Base-by-base conservation (phyloP, 92 coral and sea anemone genomes). In the Galaxea fascicularis region DNA sequence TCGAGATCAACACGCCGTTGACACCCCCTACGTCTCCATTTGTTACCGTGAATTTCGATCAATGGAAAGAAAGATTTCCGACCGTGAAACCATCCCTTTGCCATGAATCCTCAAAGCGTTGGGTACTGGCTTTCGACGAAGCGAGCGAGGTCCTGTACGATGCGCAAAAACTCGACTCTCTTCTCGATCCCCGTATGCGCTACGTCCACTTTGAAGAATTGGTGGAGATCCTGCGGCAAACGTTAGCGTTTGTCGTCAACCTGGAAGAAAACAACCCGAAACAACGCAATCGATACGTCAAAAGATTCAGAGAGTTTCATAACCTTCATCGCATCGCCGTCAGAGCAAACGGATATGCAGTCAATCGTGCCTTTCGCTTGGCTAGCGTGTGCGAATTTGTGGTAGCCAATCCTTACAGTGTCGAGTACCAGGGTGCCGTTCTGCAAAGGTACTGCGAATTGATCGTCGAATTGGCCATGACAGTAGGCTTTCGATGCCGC, bases 341-440 rank as follows among this genome's bases (percentile, higher is more conserved):
- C 5, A 18, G 27, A 18, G 80, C 80, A 4, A 53, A 20, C 11
- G 0, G 21, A 16, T 15, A 75, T 29, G 20, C 8, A 21, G 11
- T 8, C 28, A 10, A 1, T 6, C 16, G 17, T 20, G 46, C 20
- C 7, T 74, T 74, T 53, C 65, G 79, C 4, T 35, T 74, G 25
- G 65, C 15, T 1, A 74, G 26, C 16, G 79, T 74, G 47, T 74
- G 79, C 47, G 79, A 74, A 17, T 16, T 74, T 13, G 24, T 53
- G 18, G 16, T 74, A 0, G 8, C 12, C 2, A 17, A n/a, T 21
- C 12, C 26, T 10, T 1, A 30, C 51, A n/a, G 16, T 46, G 31
- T 74, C 45, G 25, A n/a, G 1, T 74, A 74, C 66, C 49, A 74
- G 41, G 79, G 79, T 10, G 79, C 79, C 14, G 79, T 58, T 16